Evolutionary conservation across 2,113 vertebrate genomes (phyloP).

Genomic region (Psophia crepitans): DNA sequence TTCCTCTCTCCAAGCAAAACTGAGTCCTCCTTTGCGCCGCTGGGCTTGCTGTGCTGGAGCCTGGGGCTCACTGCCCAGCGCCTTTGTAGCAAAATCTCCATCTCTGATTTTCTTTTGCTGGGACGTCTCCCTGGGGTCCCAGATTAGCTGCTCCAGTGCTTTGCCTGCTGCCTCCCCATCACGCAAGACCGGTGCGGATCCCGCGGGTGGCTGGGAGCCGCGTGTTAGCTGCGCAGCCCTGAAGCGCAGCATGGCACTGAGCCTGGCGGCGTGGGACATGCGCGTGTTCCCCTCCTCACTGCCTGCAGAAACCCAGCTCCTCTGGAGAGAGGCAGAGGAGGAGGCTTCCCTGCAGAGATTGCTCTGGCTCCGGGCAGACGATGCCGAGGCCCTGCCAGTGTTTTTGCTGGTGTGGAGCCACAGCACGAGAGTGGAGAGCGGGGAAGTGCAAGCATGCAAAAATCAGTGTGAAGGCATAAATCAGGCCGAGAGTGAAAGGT

Average conservation of each 20-base stretch:
- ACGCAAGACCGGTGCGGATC: neutral
- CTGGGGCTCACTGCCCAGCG: neutral
- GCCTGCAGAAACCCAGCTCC: neutral
- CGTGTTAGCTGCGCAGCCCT: neutral
- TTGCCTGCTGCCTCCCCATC: neutral
- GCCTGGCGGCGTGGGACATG: neutral
- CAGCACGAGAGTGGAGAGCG: neutral
- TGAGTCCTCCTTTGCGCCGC: neutral
- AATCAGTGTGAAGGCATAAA: constrained; percentile 40
- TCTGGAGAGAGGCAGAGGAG: neutral
- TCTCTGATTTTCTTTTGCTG: neutral
- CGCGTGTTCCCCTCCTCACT: neutral
- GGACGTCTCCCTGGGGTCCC: neutral
- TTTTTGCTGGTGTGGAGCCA: neutral
- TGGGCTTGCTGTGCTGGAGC: neutral
- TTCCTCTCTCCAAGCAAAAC: neutral
- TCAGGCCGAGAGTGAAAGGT: constrained; percentile 54
- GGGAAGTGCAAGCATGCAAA: neutral
- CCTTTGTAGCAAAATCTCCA: neutral
- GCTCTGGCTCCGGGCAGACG: neutral
- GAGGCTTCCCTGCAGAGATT: neutral
- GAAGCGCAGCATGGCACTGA: neutral
- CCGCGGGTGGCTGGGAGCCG: neutral
- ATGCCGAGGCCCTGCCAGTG: neutral
- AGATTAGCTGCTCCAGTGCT: neutral